phyloP scores from a whole-genome alignment of 2,888 invertebrate genomes.

The Diarsia rubi region DNA sequence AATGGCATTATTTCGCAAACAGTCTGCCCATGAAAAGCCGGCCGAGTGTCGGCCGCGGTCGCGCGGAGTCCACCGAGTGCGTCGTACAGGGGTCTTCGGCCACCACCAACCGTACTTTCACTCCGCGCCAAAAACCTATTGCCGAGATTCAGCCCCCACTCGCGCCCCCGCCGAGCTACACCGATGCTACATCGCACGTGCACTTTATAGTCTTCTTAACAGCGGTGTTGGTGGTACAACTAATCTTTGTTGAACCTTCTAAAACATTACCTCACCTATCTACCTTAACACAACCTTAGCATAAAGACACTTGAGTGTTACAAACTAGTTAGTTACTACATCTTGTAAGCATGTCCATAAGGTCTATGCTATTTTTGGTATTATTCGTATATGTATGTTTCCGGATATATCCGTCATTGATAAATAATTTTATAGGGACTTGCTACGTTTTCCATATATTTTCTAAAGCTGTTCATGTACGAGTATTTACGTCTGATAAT shows the following conservation, averaged over 20 bases:
- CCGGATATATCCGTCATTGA: no score
- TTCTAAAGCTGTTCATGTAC: no score
- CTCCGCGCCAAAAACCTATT: constrained; percentile 82
- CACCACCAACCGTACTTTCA: constrained; percentile 88
- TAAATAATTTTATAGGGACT: no score
- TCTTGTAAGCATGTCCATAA: neutral
- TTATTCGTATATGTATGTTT: no score
- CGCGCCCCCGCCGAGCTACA: constrained; percentile 50
- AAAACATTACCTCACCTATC: neutral
- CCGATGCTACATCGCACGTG: constrained; percentile 53
- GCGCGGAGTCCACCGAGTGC: constrained; percentile 85
- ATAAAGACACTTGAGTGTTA: neutral
- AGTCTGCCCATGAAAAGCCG: constrained; percentile 79
- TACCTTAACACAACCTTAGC: neutral
- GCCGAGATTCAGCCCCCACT: constrained; percentile 70
- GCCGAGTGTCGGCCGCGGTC: constrained; percentile 89
- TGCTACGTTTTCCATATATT: no score
- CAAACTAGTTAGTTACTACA: neutral
- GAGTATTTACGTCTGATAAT: no score
- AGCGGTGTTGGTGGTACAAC: constrained; percentile 1
- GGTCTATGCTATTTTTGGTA: neutral
- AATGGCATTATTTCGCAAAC: constrained; percentile 89
- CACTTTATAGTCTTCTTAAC: constrained; percentile 43
- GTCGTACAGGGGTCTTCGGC: constrained; percentile 81
- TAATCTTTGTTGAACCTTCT: neutral